These are phyloP conservation scores for Aplodontia rufa DNA, from an alignment of 2,113 vertebrate species.

Conservation along the genomic window DNA sequence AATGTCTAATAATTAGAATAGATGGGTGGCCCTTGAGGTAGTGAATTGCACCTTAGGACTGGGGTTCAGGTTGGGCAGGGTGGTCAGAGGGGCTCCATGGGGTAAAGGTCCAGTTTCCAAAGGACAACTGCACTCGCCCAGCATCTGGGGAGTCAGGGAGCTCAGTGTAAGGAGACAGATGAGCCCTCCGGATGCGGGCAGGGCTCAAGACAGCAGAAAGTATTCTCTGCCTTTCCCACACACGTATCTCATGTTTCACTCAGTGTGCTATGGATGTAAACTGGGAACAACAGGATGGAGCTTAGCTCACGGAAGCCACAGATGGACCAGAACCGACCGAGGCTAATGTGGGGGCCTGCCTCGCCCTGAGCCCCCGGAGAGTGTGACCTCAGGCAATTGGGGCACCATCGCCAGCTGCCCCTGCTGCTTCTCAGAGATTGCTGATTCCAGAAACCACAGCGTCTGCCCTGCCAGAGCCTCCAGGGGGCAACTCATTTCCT, in stretches of 20 bases:
- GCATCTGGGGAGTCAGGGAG: neutral
- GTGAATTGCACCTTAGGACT: neutral
- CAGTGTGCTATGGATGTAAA: neutral
- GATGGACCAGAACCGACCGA: neutral
- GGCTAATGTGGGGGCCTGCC: neutral
- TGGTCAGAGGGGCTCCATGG: accelerated
- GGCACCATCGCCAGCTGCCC: neutral
- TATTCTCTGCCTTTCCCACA: accelerated
- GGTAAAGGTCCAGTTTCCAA: neutral
- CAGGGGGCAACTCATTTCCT: neutral
- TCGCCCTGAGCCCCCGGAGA: neutral
- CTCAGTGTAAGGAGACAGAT: neutral
- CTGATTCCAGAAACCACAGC: neutral
- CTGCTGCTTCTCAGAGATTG: no score
- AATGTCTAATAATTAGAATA: no score
- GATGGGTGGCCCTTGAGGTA: no score
- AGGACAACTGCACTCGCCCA: neutral
- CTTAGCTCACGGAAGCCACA: neutral
- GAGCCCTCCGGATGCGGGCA: neutral
- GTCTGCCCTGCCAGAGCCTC: accelerated
- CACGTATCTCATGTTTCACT: no score
- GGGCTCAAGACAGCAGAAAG: neutral
- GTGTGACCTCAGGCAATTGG: accelerated
- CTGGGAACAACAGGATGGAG: neutral
- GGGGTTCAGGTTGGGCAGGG: neutral